phyloP scores from a whole-genome alignment of 2,888 invertebrate species.

The Pollenia angustigena region DNA sequence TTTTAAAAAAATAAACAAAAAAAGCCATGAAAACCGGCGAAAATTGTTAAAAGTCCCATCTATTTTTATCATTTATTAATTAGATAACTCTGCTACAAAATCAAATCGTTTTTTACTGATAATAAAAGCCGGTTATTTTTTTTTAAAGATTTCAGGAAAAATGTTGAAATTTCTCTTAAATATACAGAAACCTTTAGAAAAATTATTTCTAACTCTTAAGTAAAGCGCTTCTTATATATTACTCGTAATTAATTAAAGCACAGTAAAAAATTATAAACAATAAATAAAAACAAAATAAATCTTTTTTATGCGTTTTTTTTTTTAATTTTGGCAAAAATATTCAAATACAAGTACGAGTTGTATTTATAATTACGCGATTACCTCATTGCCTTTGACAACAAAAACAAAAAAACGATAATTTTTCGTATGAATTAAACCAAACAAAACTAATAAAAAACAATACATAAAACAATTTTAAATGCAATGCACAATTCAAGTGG shows the following conservation, averaged over 20 bases:
- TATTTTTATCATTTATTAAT: not conserved
- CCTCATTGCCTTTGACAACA: slow-evolving; percentile 78
- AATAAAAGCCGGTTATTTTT: slow-evolving; percentile 47
- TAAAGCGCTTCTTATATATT: no score
- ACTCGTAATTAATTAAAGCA: no score
- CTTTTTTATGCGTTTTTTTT: slow-evolving; percentile 23
- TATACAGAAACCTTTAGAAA: no score
- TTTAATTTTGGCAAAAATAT: slow-evolving; percentile 47
- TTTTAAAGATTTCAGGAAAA: not conserved
- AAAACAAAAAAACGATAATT: slow-evolving; percentile 23
- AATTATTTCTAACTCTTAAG: no score
- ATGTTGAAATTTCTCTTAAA: no score
- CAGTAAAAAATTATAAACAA: no score
- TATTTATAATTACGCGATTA: slow-evolving; percentile 82
- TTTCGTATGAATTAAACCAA: slow-evolving; percentile 52
- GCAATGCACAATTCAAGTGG: slow-evolving; percentile 41
- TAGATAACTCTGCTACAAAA: not conserved
- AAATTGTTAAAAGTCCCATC: no score
- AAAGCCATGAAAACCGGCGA: no score
- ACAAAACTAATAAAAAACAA: slow-evolving; percentile 43
- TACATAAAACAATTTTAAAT: slow-evolving; percentile 23
- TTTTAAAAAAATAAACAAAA: no score
- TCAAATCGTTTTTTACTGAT: not conserved
- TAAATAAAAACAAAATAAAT: no score
- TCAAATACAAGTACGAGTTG: slow-evolving; percentile 69